Base-by-base conservation (phyloP, 2,797 vertebrate genomes). In the Vespertilio murinus region DNA sequence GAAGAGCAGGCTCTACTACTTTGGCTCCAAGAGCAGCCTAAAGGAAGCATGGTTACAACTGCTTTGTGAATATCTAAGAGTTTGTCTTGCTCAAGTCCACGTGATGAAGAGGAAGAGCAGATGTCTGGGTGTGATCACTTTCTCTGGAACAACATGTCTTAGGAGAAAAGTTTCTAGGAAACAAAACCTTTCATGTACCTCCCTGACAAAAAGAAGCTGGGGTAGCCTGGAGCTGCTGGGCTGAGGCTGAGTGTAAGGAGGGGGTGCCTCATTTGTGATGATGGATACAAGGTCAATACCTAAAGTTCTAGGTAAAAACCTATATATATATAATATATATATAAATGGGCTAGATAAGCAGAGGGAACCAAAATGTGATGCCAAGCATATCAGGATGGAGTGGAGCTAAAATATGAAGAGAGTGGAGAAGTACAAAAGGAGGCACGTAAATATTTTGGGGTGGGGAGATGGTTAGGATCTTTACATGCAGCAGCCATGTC, bases 91-190 rank as follows among this genome's bases (percentile, higher is more conserved):
- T 47, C 3, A 56, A 71, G 30, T 38, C n/a, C 28, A 38, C 1
- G 5, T n/a, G 35, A 95, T 14, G 30, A 16, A 18, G 20, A 86
- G 20, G 12, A 73, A 61, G 28, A 49, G 77, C 59, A 73, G 28
- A 40, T 5, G 6, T 73, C 54, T 5, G 73, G 6, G 14, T 9
- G 73, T 40, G 25, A 65, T 56, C 9, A 7, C 30, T 91, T 69
- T 81, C 16, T 77, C 40, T 81, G 47, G 18, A 84, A 18, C 12
- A 56, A 88, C 56, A 91, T 14, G 30, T 80, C 35, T 77, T 33
- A 42, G 30, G 40, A 88, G 16, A 85, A 47, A 33, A 69, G 25
- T 71, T 70, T 92, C 85, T 70, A 52, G 87, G 69, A 90, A 92
- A 42, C 14, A 20, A 88, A 93, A 78, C 2, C 6, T 52, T 28